These are phyloP conservation scores for Agonopterix alstromeriana DNA, from an alignment of 2,888 invertebrate species.

Conservation along the genomic window DNA sequence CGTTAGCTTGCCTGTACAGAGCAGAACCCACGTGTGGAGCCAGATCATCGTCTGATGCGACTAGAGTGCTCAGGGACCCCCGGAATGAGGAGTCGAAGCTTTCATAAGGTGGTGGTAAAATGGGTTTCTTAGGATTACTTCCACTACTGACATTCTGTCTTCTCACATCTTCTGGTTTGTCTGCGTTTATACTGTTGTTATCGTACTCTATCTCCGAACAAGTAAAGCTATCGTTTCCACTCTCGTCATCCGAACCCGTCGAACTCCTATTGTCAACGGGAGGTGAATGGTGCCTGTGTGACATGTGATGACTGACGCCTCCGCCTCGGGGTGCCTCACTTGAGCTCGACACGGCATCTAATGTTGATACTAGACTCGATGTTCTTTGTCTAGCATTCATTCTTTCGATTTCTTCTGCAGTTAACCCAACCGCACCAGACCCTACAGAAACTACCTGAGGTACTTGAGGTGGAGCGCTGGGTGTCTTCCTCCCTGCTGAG, in stretches of 20 bases:
- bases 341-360: conserved; percentile 95
- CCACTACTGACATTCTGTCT: conserved; percentile 73
- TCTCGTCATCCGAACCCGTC: conserved; percentile 90
- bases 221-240: conserved; percentile 97
- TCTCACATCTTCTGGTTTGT: conserved; percentile 81
- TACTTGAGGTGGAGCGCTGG: conserved; percentile 81
- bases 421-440: conserved; percentile 86
- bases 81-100: conserved; percentile 96
- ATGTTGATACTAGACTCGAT: conserved; percentile 92
- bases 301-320: conserved; percentile 81
- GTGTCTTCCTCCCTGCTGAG: conserved; percentile 85
- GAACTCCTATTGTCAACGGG: conserved; percentile 86
- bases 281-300: conserved; percentile 84
- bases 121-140: conserved; percentile 78
- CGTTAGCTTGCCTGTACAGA: conserved; percentile 87
- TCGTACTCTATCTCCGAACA: conserved; percentile 99
- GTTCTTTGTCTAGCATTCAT: conserved; percentile 91
- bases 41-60: conserved; percentile 94
- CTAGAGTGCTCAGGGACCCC: conserved; percentile 94
- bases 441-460: conserved; percentile 82
- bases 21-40: conserved; percentile 87
- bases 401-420: conserved; percentile 95
- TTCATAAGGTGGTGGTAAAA: conserved; percentile 88
- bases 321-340: conserved; percentile 86
- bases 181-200: conserved; percentile 89